Percentiles rank a stretch among this genome's conserved stretches.
Evolutionary conservation across 92 coral and sea anemone genomes (phyloP).

Genomic region (Micromussa lordhowensis): DNA sequence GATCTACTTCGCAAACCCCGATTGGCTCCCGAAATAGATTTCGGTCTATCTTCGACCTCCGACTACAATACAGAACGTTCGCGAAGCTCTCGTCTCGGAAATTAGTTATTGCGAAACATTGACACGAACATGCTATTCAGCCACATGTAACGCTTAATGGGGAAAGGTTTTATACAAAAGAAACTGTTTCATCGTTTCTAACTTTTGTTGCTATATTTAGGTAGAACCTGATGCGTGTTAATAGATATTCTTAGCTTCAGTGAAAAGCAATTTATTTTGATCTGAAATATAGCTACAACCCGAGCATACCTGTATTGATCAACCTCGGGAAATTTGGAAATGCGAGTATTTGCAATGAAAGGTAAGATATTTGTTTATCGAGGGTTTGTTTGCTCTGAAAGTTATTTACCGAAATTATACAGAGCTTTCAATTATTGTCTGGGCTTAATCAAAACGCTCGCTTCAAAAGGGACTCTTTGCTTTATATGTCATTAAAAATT

Average conservation of each 20-base stretch:
- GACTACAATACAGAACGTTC: conserved; percentile 29
- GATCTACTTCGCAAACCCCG: conserved; percentile 26
- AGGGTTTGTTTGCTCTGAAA: neutral
- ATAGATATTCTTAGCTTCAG: neutral
- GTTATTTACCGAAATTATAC: neutral
- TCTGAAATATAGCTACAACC: neutral
- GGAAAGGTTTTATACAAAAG: conserved; percentile 9
- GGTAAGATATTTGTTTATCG: neutral
- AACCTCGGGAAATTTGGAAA: neutral
- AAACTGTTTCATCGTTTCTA: neutral
- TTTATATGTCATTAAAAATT: neutral
- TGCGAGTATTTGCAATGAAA: neutral
- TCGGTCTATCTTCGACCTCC: conserved; percentile 32
- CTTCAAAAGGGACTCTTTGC: neutral
- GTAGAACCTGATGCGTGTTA: neutral
- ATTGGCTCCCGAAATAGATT: conserved; percentile 38
- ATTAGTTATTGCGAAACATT: conserved; percentile 38
- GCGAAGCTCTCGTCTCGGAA: conserved; percentile 41
- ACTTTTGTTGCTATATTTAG: neutral
- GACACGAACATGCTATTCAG: conserved; percentile 28
- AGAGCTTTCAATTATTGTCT: neutral
- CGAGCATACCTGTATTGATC: neutral
- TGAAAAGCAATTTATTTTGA: neutral
- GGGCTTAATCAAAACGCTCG: neutral
- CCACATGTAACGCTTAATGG: conserved; percentile 3